Evolutionary conservation across 2,113 vertebrate species (phyloP).

Genomic region (Sinocyclocheilus rhinocerous): DNA sequence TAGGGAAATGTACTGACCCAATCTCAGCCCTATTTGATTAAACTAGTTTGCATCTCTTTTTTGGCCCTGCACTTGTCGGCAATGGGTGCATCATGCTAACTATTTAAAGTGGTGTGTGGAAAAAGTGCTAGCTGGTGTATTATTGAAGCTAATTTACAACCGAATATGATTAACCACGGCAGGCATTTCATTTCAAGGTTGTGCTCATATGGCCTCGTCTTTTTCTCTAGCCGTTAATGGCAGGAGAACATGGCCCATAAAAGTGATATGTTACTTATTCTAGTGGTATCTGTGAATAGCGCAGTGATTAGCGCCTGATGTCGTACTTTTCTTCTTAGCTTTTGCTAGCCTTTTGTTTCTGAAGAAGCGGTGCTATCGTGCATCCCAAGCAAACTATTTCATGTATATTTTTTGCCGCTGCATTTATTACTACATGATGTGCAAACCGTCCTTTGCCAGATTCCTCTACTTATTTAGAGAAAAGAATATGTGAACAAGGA

Average conservation of each 20-base stretch:
- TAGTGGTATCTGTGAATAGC: constrained; percentile 58
- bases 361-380: neutral
- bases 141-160: constrained; percentile 65
- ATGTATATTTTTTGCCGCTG: too few relatives aligned
- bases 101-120: constrained; percentile 19
- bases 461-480: neutral
- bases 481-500: neutral
- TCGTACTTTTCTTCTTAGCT: constrained; percentile 51
- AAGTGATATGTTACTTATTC: constrained; percentile 66
- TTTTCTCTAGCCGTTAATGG: constrained; percentile 63
- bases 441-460: neutral
- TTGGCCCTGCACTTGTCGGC: constrained; percentile 22
- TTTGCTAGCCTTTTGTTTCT: constrained; percentile 33
- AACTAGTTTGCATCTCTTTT: constrained; percentile 54
- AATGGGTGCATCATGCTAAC: constrained; percentile 28
- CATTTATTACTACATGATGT: too few relatives aligned
- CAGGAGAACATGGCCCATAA: constrained; percentile 62
- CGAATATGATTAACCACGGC: constrained; percentile 67
- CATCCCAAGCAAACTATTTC: neutral
- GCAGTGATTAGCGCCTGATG: constrained; percentile 65
- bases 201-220: constrained; percentile 66
- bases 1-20: constrained; percentile 70
- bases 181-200: constrained; percentile 68
- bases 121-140: constrained; percentile 55
- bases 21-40: constrained; percentile 61